phyloP scores from a whole-genome alignment of 2,797 vertebrate species.

The Garrulus glandarius region DNA sequence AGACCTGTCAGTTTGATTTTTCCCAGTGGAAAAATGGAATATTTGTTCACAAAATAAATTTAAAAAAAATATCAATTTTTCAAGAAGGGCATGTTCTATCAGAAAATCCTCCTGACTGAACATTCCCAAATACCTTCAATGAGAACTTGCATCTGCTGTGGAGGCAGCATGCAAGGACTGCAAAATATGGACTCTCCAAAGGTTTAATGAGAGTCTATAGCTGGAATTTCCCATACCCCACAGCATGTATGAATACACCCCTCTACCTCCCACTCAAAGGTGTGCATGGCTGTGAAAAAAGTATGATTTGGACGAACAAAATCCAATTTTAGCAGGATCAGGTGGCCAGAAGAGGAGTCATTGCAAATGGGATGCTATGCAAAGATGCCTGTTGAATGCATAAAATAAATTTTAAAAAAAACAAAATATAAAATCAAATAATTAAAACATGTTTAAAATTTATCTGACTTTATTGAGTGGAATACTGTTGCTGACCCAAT shows the following conservation, averaged over 20 bases:
- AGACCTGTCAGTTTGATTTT: constrained; percentile 14
- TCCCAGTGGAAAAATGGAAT: not conserved
- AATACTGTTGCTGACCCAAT: not conserved
- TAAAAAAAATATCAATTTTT: not conserved
- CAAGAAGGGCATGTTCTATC: not conserved
- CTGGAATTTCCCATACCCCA: not conserved
- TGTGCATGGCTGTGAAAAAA: not conserved
- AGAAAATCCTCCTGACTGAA: not conserved
- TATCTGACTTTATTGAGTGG: not conserved
- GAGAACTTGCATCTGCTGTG: not conserved
- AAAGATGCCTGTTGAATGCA: not conserved
- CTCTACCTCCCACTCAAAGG: not conserved
- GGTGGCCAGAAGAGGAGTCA: not conserved
- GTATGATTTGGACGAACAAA: not conserved
- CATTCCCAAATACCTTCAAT: not conserved
- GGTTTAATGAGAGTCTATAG: not conserved
- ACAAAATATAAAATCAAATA: not conserved
- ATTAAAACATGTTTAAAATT: not conserved
- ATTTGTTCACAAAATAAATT: not conserved
- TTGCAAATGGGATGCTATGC: not conserved
- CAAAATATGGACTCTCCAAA: not conserved
- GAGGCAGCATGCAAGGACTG: not conserved
- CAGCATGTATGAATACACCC: accelerated
- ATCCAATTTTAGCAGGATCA: not conserved
- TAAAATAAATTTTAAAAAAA: not conserved